Percentiles rank a stretch among this genome's conserved stretches.
Conservation (phyloP, 2,888 invertebrate species). For the Cerastis leucographa region DNA sequence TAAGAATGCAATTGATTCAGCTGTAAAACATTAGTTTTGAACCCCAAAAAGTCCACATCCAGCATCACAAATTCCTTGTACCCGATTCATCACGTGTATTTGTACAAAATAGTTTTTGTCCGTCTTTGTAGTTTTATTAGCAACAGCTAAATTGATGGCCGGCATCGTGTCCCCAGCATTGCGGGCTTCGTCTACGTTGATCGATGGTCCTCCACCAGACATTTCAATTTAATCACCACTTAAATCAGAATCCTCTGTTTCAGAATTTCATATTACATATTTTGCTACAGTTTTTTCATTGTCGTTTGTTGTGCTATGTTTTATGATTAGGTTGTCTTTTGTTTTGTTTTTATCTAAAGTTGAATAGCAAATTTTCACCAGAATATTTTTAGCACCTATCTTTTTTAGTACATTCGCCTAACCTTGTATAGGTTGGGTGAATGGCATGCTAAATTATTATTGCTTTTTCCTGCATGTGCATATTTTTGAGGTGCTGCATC, state of each 20-base stretch:
- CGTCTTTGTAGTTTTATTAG: constrained; percentile 76
- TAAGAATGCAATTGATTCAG: background rate
- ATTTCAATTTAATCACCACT: constrained; percentile 76
- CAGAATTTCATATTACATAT: constrained; percentile 44
- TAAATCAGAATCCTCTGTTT: constrained; percentile 65
- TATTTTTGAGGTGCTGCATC: background rate
- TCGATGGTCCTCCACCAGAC: constrained; percentile 74
- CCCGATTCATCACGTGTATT: constrained; percentile 77
- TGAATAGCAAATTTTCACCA: background rate
- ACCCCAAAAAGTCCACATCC: constrained; percentile 47
- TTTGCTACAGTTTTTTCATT: constrained; percentile 35
- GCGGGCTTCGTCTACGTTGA: constrained; percentile 72
- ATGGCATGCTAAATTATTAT: background rate
- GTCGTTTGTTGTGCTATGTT: constrained; percentile 12
- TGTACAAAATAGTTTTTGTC: constrained; percentile 79
- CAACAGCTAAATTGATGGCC: constrained; percentile 78
- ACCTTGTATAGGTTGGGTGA: background rate
- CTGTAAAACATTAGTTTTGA: background rate
- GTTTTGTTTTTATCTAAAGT: background rate
- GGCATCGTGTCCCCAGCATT: constrained; percentile 69
- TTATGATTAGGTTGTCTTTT: constrained; percentile 5
- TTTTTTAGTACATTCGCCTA: rapidly evolving
- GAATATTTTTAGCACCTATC: background rate
- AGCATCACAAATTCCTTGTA: constrained; percentile 58
- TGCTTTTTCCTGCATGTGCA: background rate